A percentile compares a stretch with the other conserved stretches of the same genome.
These are phyloP conservation scores for Remorina albescens DNA, from an alignment of 2,797 vertebrate genomes.

Conservation along the genomic window DNA sequence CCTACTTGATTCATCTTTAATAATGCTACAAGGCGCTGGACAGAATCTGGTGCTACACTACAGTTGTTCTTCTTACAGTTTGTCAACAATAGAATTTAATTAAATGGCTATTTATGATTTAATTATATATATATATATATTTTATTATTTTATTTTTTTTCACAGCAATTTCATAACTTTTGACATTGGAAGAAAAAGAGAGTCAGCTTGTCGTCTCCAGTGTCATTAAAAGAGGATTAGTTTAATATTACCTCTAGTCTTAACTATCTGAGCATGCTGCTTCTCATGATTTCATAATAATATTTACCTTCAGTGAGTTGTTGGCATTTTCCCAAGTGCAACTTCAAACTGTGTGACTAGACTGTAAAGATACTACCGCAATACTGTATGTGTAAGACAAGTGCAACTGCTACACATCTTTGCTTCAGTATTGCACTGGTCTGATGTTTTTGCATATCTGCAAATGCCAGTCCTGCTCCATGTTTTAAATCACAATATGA, in stretches of 20 bases:
- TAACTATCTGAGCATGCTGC: constrained; percentile 25
- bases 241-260: constrained; percentile 9
- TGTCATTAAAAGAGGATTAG: constrained; percentile 21
- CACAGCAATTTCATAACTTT: constrained; percentile 15
- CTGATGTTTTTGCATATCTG: constrained; percentile 12
- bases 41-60: neutral
- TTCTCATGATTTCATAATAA: constrained; percentile 47
- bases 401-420: neutral
- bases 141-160: too few species aligned
- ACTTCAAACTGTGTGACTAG: constrained; percentile 14
- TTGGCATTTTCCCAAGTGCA: constrained; percentile 9
- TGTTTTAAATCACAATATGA: constrained; percentile 32
- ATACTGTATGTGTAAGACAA: constrained; percentile 10
- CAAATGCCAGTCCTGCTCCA: constrained; percentile 15
- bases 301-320: constrained; percentile 41
- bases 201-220: neutral
- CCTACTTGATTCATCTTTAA: neutral
- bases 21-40: constrained; percentile 4
- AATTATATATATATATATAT: too few species aligned
- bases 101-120: neutral
- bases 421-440: constrained; percentile 14
- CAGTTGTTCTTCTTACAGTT: neutral
- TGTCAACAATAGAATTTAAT: constrained; percentile 18
- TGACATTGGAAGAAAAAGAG: neutral
- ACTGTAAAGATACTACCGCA: neutral